Base-by-base conservation (phyloP, 1,140 invertebrate genomes). In the Drosophila lini region DNA sequence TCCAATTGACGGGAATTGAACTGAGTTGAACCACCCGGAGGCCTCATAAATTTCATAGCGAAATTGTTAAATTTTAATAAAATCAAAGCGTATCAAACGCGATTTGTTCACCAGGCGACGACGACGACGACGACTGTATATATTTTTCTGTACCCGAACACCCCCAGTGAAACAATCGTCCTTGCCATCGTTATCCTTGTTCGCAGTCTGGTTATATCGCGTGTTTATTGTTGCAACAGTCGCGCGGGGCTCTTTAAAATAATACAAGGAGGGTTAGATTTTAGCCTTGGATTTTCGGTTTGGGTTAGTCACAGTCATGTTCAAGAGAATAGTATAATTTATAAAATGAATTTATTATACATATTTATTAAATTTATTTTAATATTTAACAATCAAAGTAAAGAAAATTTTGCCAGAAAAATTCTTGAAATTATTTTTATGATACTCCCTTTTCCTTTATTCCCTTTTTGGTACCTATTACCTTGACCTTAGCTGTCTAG, bases 61-160 rank as follows among this genome's bases (percentile, higher is more conserved):
- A 83, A 80, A 89, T 88, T 83, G 84, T 89, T 88, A 88, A 88
- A 88, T 80, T 88, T 88, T 88, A 88, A 88, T 88, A 88, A 88
- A 88, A 88, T 88, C 83, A 88, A 88, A 89, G 83, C 83, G 83
- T 88, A 88, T 89, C 83, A 83, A 89, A 88, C 77, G 61, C 81
- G 84, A 88, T 88, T 85, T 88, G 83, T 88, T 88, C 80, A 83
- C 83, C 84, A 83, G 77, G 65, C 83, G 83, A 85, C 78, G 78
- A 48, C 56, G 25, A 16, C 41, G 8, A n/a, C 40, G 32, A 34
- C 55, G 16, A 45, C 44, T 56, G 36, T 31, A 40, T 52, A 28
- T 36, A 34, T 42, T 61, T 19, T 13, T 44, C 25, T 44, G 25
- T 11, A 28, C 53, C 52, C 32, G 19, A 13, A 28, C 34, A 25